Conservation (phyloP, 1,140 invertebrate species). For the Microplitis mediator region DNA sequence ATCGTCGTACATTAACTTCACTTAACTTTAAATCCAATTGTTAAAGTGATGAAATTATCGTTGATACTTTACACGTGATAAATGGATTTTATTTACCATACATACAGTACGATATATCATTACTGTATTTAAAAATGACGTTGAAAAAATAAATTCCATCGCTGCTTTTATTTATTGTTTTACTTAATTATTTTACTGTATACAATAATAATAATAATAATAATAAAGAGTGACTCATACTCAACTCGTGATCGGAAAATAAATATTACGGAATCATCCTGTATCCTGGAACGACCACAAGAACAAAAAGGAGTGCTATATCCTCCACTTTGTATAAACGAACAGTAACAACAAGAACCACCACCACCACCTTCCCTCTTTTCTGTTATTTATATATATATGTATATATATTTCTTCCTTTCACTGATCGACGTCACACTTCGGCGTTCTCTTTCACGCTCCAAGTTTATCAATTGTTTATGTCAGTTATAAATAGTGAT, state of each 20-base stretch:
- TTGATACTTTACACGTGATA: too few species aligned
- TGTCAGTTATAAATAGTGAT: neutral
- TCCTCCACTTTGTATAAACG: neutral
- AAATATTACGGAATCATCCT: constrained; percentile 50
- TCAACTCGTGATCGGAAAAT: constrained; percentile 42
- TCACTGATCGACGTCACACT: constrained; percentile 2
- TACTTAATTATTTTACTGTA: neutral
- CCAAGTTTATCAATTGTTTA: neutral
- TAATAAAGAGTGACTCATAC: constrained; percentile 39
- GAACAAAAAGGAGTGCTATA: neutral
- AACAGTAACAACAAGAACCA: too few species aligned
- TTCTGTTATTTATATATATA: neutral
- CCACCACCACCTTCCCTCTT: neutral
- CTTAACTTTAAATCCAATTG: too few species aligned
- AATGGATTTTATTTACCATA: too few species aligned
- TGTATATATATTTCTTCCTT: neutral
- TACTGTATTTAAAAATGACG: too few species aligned
- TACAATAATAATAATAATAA: constrained; percentile 29
- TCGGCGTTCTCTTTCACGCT: neutral
- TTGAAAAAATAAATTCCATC: too few species aligned
- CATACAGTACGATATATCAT: too few species aligned
- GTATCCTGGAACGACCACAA: constrained; percentile 27
- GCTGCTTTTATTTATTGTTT: neutral
- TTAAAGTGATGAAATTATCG: too few species aligned
- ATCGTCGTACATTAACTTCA: too few species aligned